These are phyloP conservation scores for Plagiodera versicolora DNA, from an alignment of 2,888 invertebrate species.

Conservation along the genomic window DNA sequence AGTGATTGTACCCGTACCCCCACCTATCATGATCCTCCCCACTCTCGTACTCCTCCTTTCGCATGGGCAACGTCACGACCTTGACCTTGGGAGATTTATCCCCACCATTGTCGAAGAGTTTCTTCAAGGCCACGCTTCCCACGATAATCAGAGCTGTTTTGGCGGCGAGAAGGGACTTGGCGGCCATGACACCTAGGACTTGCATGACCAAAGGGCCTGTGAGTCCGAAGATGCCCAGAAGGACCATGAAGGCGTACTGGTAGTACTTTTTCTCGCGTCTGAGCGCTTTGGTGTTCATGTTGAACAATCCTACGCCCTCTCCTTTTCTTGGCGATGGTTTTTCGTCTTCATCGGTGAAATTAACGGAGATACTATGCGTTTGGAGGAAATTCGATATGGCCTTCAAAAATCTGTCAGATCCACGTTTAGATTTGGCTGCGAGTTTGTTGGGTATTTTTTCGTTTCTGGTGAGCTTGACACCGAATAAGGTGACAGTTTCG, in stretches of 20 bases:
- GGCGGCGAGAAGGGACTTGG: slow-evolving; percentile 71
- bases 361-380: slow-evolving; percentile 67
- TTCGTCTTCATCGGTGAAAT: slow-evolving; percentile 52
- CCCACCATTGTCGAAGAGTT: slow-evolving; percentile 69
- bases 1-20: slow-evolving; percentile 26
- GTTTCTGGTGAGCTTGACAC: slow-evolving; percentile 44
- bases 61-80: slow-evolving; percentile 60
- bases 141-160: slow-evolving; percentile 74
- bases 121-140: slow-evolving; percentile 70
- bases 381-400: slow-evolving; percentile 64
- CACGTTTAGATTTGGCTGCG: slow-evolving; percentile 32
- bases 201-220: slow-evolving; percentile 71
- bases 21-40: slow-evolving; percentile 48
- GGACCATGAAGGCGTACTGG: slow-evolving; percentile 49
- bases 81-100: slow-evolving; percentile 68
- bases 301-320: slow-evolving; percentile 27
- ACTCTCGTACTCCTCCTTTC: slow-evolving; percentile 34
- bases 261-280: slow-evolving; percentile 43
- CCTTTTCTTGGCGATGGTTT: slow-evolving; percentile 27
- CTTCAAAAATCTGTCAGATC: slow-evolving; percentile 53
- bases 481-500: slow-evolving; percentile 47
- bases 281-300: slow-evolving; percentile 30
- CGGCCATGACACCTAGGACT: slow-evolving; percentile 70
- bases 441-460: slow-evolving; percentile 33
- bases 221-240: slow-evolving; percentile 60